These are phyloP conservation scores for Odocoileus hemionus DNA, from an alignment of 2,113 vertebrate genomes.

Conservation along the genomic window DNA sequence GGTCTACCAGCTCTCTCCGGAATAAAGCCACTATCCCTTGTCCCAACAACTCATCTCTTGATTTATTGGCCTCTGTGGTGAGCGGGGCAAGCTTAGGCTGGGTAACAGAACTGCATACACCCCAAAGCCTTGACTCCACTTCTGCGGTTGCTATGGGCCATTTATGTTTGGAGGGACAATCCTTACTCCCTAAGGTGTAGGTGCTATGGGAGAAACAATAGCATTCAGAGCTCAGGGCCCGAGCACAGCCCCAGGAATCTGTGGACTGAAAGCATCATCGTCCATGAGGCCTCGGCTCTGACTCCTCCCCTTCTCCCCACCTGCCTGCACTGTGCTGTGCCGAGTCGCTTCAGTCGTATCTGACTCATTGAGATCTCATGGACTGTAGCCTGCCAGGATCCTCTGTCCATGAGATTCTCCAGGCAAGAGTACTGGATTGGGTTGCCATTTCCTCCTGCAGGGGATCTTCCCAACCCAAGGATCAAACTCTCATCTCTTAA, in stretches of 20 bases:
- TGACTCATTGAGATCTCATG: background rate
- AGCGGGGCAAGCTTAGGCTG: background rate
- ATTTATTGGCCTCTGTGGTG: background rate
- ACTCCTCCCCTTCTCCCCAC: background rate
- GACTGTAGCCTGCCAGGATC: background rate
- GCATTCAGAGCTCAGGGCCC: rapidly evolving
- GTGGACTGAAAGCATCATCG: background rate
- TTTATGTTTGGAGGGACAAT: background rate
- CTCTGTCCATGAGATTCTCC: background rate
- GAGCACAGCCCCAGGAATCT: background rate
- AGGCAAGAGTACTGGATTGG: background rate
- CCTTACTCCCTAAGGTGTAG: background rate
- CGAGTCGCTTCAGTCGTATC: background rate
- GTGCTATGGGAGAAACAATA: background rate
- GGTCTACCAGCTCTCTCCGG: background rate
- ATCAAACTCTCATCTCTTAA: background rate
- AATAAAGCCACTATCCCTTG: background rate
- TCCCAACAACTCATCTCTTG: background rate
- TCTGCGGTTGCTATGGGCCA: background rate
- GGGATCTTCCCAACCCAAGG: background rate
- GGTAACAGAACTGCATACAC: background rate
- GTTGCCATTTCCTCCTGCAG: background rate
- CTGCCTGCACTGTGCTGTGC: background rate
- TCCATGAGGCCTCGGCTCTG: background rate
- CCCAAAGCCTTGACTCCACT: background rate